phyloP scores from a whole-genome alignment of 1,140 invertebrate species.

The Telenomus remus region DNA sequence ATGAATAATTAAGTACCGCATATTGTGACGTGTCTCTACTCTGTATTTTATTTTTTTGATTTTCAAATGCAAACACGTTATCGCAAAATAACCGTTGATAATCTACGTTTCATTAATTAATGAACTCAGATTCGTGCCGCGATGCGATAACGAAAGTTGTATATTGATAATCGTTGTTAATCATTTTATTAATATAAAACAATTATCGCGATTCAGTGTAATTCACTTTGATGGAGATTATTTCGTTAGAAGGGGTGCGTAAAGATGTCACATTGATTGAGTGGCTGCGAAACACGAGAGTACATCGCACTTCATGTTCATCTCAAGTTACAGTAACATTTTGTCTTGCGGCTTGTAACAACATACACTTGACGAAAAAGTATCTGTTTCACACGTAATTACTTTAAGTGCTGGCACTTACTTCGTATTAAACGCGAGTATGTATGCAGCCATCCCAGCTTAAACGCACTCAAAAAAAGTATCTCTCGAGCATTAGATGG shows the following conservation, averaged over 20 bases:
- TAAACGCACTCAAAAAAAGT: slow-evolving; percentile 18
- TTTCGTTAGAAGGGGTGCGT: slow-evolving; percentile 59
- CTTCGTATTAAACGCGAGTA: slow-evolving; percentile 41
- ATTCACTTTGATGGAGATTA: slow-evolving; percentile 6
- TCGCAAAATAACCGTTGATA: no score
- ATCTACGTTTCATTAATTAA: no score
- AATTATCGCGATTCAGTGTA: no score
- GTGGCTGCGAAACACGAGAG: slow-evolving; percentile 68
- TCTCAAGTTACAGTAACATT: slow-evolving; percentile 60
- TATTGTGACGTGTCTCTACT: no score
- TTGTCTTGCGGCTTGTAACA: slow-evolving; percentile 48
- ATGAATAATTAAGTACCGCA: no score
- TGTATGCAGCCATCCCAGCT: slow-evolving; percentile 8
- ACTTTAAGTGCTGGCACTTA: slow-evolving; percentile 50
- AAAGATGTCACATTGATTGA: slow-evolving; percentile 70
- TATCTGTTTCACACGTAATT: slow-evolving; percentile 60
- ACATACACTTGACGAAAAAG: slow-evolving; percentile 54
- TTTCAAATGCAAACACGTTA: no score
- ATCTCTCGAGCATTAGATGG: neutral
- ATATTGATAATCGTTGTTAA: no score
- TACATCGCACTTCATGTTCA: slow-evolving; percentile 67
- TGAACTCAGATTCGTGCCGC: no score
- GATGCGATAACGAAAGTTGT: no score
- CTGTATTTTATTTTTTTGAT: no score
- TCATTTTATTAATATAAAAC: no score